These are phyloP conservation scores for Ichneumon xanthorius DNA, from an alignment of 2,888 invertebrate genomes.

Conservation along the genomic window DNA sequence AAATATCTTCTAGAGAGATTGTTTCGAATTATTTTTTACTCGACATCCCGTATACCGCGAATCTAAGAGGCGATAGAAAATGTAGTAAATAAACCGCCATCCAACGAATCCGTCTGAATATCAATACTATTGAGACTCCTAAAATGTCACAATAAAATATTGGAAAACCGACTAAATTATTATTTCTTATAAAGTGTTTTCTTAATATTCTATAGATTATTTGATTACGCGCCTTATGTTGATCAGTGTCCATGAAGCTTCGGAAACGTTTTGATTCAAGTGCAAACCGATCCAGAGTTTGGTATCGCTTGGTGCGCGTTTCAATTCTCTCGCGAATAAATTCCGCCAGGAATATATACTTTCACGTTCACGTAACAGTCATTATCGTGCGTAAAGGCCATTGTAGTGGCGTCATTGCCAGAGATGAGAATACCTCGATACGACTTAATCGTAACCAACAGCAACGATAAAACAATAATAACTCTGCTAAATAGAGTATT, in stretches of 20 bases:
- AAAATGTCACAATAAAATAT: neutral
- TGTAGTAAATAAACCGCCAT: neutral
- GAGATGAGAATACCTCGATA: constrained; percentile 4
- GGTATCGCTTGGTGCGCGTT: neutral
- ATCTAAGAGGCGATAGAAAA: neutral
- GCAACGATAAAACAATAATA: neutral
- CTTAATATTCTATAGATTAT: neutral
- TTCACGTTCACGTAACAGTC: constrained; percentile 4
- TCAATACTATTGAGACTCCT: neutral
- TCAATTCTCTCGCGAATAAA: neutral
- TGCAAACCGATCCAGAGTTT: neutral
- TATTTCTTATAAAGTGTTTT: neutral
- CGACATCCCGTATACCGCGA: neutral
- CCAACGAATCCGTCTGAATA: neutral
- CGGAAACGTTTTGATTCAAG: neutral
- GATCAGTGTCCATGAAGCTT: neutral
- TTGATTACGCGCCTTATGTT: neutral
- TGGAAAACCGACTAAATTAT: neutral
- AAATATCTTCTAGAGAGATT: too few relatives aligned
- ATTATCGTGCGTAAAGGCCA: constrained; percentile 23
- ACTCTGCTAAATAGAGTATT: neutral
- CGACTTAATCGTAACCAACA: neutral
- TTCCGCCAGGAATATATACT: neutral
- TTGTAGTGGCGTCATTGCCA: constrained; percentile 23
- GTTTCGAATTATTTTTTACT: neutral